Evolutionary conservation across 2,113 vertebrate genomes (phyloP).

Genomic region (Chunga burmeisteri): DNA sequence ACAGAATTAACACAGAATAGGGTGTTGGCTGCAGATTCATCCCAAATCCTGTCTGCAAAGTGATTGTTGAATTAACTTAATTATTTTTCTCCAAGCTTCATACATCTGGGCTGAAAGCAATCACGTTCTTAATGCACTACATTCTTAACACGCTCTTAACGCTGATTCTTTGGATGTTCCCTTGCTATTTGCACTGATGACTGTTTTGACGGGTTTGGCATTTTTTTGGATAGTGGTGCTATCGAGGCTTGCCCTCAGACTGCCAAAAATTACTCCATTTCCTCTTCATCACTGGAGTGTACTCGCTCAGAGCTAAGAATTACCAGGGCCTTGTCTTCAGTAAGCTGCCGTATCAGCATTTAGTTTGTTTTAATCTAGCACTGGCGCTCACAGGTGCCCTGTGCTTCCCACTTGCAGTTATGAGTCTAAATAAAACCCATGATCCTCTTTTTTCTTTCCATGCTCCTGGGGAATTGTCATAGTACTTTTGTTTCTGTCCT

Average conservation of each 20-base stretch:
- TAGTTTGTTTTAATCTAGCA: neutral
- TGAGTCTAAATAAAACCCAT: neutral
- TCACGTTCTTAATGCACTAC: neutral
- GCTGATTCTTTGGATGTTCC: neutral
- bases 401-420: neutral
- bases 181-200: rapidly evolving
- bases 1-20: neutral
- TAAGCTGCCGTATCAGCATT: neutral
- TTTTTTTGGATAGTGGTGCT: neutral
- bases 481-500: neutral
- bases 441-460: neutral
- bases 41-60: neutral
- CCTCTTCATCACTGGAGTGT: rapidly evolving
- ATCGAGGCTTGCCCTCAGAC: neutral
- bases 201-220: neutral
- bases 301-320: neutral
- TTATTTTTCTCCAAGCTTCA: neutral
- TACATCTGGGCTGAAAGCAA: neutral
- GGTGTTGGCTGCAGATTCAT: neutral
- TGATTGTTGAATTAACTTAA: neutral
- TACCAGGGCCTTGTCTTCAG: neutral
- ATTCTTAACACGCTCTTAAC: neutral
- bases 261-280: neutral
- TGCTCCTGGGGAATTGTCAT: neutral
- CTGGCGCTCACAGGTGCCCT: neutral